Evolutionary conservation across 2,888 invertebrate genomes (phyloP).

Genomic region (Prosopocoilus inquinatus): DNA sequence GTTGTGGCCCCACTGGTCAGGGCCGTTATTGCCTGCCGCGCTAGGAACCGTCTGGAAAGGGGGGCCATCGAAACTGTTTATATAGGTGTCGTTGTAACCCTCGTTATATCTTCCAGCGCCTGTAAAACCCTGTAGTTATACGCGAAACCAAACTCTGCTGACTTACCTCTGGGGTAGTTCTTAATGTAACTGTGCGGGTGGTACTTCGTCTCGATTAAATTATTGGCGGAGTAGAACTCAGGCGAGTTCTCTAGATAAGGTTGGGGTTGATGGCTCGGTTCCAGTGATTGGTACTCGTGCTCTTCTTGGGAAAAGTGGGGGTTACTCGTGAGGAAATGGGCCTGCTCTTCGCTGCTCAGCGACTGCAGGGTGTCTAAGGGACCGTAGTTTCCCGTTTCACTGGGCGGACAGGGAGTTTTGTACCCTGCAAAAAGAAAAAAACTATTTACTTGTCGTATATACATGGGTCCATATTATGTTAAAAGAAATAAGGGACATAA

Average conservation of each 20-base stretch:
- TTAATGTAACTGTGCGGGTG: conserved; percentile 67
- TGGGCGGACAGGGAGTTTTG: conserved; percentile 52
- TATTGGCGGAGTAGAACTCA: conserved; percentile 70
- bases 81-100: conserved; percentile 55
- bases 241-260: conserved; percentile 66
- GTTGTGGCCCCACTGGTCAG: conserved; percentile 48
- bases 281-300: conserved; percentile 57
- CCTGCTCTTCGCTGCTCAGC: conserved; percentile 50
- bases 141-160: background rate
- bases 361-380: conserved; percentile 51
- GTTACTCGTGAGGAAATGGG: conserved; percentile 36
- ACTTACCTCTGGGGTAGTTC: conserved; percentile 66
- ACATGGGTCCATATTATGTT: too few relatives aligned
- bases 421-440: conserved; percentile 3
- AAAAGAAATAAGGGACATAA: too few relatives aligned
- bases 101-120: conserved; percentile 52
- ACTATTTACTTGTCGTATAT: too few relatives aligned
- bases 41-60: conserved; percentile 76
- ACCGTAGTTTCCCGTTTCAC: conserved; percentile 58
- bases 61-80: conserved; percentile 62
- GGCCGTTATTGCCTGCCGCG: conserved; percentile 48
- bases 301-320: conserved; percentile 58
- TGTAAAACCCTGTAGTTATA: background rate
- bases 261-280: conserved; percentile 55
- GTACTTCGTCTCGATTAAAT: conserved; percentile 62